Evolutionary conservation across 1,140 invertebrate species (phyloP), one percentile per base, ranked within the genome.

Genomic region (Leptopilina clavipes): DNA sequence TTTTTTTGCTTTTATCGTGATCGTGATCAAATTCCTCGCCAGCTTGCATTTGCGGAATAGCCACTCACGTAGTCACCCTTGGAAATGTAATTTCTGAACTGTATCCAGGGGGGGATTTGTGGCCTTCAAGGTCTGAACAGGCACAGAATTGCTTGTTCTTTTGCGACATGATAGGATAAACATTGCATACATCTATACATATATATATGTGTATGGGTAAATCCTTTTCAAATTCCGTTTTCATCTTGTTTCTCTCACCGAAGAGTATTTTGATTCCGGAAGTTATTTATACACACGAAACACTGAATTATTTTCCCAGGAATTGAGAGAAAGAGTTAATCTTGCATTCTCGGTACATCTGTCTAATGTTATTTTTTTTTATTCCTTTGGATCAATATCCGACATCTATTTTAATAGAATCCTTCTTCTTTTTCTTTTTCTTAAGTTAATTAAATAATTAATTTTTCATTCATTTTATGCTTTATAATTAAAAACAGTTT

Each of bases 141-240:
- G 12, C n/a, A 48, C 44, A 48, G 44, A n/a, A 48, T 48, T 48
- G n/a, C 44, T 48, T 48, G 44, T 48, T 48, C 44, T 48, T 48
- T 48, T 48, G 44, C n/a, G 10, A 48, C 44, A 48, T 48, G 44
- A 48, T 48, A 48, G 44, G 44, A 48, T 48, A 48, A 48, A 48
- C 44, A 48, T 48, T n/a, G n/a, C 37, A 40, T n/a, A 48, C 25
- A 31, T 31, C 1, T 5, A 31, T 31, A 31, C 25, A 2, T 5
- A 31, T 5, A 31, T 31, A 31, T 31, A 31, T 31, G 5, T 31
- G 5, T 3, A 48, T 1, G 14, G 14, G 14, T 48, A 48, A 48
- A 48, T 48, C 44, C 44, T 48, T n/a, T 31, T n/a, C n/a, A n/a
- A 48, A 48, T 48, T 48, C 44, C 44, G 44, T 48, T 48, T n/a